Base-by-base conservation (phyloP, 2,888 invertebrate genomes). In the Steromphala cineraria region DNA sequence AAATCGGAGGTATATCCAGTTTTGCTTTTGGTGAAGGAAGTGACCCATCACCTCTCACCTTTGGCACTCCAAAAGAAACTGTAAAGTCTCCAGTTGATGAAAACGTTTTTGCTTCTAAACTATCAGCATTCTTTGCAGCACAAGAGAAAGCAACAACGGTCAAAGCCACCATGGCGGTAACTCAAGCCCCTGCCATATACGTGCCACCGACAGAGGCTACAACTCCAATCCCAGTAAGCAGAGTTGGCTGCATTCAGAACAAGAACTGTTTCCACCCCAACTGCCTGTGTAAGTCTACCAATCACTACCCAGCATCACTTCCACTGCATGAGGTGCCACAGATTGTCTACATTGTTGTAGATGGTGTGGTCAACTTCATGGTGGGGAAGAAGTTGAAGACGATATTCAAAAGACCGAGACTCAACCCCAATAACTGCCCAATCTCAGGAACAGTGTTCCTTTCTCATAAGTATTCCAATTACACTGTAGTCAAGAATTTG, bases 291-390 rank as follows among this genome's bases (percentile, higher is more conserved):
- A 81, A 85, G 67, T 79, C 83, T n/a, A 71, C 78, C 7, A 46
- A 46, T 13, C 62, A 81, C 17, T 75, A 82, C 8, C 87, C 87
- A 21, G 62, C 75, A 2, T 75, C 77, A 21, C 36, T 87, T n/a
- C 67, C 53, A 8, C 19, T 74, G 1, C 46, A 53, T 10, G 75
- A 88, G 8, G 82, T 84, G 21, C 89, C 89, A 3, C 89, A 89
- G 53, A 88, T 89, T 15, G 86, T 89, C 0, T 88, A 87, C 78
- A 83, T 89, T 24, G 87, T 89, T 0, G 80, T 89, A 8, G 89
- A 89, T 67, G 89, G 88, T 7, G 85, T 83, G 28, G 80, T 89
- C 1, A 87, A 88, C 62, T 85, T 85, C 28, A 82, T 85, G 15
- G 81, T 87, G 2, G 86, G 85, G 67, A 81, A 85, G 8, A 87